Conservation (phyloP, 1,140 invertebrate genomes). For the Mizuhopecten yessoensis region DNA sequence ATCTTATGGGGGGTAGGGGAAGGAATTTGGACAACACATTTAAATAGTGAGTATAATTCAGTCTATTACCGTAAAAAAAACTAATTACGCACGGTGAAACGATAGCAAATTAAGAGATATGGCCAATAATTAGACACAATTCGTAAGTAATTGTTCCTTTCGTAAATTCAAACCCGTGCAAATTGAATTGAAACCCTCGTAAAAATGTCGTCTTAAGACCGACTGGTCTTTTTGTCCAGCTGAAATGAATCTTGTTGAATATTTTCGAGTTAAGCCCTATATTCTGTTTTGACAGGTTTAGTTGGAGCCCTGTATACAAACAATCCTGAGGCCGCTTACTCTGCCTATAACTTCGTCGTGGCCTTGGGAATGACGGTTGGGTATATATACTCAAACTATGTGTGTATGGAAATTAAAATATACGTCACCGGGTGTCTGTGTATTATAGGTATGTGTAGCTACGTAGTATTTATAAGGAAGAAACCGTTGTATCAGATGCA, state of each 20-base stretch:
- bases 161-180: too few relatives aligned
- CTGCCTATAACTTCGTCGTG: background rate
- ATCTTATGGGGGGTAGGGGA: background rate
- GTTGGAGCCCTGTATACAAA: background rate
- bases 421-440: constrained; percentile 15
- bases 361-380: background rate
- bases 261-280: too few relatives aligned
- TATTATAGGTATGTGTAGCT: background rate
- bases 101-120: too few relatives aligned
- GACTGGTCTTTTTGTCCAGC: too few relatives aligned
- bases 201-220: too few relatives aligned
- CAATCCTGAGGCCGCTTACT: background rate
- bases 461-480: background rate
- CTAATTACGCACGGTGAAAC: too few relatives aligned
- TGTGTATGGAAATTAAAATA: background rate
- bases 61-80: too few relatives aligned
- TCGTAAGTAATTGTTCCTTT: too few relatives aligned
- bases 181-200: too few relatives aligned
- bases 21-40: background rate
- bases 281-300: too few relatives aligned
- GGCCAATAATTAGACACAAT: too few relatives aligned
- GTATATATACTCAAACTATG: background rate
- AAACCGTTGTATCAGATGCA: background rate
- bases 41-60: background rate
- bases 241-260: too few relatives aligned